Evolutionary conservation across 2,113 vertebrate species (phyloP).

Genomic region (Chamaea fasciata): DNA sequence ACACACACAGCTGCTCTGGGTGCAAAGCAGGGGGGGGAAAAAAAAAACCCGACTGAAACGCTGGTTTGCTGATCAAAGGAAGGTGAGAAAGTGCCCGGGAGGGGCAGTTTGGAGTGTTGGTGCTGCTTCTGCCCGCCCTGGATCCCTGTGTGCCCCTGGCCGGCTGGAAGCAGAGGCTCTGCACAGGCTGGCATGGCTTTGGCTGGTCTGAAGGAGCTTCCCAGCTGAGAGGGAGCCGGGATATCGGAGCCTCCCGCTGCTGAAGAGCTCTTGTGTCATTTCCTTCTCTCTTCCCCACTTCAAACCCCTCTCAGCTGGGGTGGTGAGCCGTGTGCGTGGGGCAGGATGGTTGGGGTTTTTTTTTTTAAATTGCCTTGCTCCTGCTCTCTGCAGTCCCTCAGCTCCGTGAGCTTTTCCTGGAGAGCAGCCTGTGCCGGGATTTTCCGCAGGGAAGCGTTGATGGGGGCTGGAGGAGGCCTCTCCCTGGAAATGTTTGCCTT

Average conservation of each 20-base stretch:
- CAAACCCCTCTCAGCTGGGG: not conserved
- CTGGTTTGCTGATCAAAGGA: not conserved
- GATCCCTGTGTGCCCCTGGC: not conserved
- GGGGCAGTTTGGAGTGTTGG: not conserved
- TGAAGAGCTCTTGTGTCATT: not conserved
- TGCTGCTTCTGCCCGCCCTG: not conserved
- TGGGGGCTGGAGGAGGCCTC: not conserved
- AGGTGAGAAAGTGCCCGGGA: not conserved
- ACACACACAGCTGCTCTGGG: not conserved
- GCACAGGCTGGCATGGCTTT: accelerated
- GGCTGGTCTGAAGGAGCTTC: not conserved
- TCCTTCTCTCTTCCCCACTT: not conserved
- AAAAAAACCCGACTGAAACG: not conserved
- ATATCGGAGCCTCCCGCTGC: not conserved
- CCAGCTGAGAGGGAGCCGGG: not conserved
- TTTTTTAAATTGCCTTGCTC: not conserved
- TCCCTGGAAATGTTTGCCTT: not conserved
- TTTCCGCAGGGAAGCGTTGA: accelerated
- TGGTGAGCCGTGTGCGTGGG: not conserved
- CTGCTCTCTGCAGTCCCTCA: not conserved
- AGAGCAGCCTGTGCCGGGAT: not conserved
- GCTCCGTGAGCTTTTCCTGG: not conserved
- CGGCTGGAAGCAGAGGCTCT: not conserved
- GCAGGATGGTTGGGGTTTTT: not conserved
- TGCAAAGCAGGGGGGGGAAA: not conserved